phyloP scores from a whole-genome alignment of 2,113 vertebrate species.

The Pao palembangensis region DNA sequence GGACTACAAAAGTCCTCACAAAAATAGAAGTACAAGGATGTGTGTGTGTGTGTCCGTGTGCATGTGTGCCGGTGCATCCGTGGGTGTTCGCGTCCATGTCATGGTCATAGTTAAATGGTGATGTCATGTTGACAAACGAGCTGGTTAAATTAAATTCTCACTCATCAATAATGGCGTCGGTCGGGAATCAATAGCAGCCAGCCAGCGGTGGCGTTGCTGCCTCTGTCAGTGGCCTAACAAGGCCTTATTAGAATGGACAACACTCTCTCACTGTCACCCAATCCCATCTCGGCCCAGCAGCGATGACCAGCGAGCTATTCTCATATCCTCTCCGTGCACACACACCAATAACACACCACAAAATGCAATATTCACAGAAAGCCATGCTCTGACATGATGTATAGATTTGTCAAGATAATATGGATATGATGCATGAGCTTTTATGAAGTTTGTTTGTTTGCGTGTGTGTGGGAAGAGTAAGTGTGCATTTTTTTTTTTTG shows the following conservation, averaged over 20 bases:
- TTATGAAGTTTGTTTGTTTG: conserved; percentile 53
- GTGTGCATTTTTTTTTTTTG: conserved; percentile 2
- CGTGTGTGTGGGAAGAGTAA: conserved; percentile 3
- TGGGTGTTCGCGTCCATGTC: conserved; percentile 58
- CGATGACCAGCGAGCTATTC: conserved; percentile 15
- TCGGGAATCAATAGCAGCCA: conserved; percentile 72
- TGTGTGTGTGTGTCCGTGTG: conserved; percentile 11
- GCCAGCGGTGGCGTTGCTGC: conserved; percentile 64
- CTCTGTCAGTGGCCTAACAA: conserved; percentile 68
- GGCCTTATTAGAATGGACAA: conserved; percentile 68
- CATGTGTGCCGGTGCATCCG: conserved; percentile 31
- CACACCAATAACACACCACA: conserved; percentile 44
- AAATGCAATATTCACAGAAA: conserved; percentile 68
- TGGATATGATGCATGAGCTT: conserved; percentile 68
- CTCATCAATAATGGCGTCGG: conserved; percentile 76
- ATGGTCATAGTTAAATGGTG: conserved; percentile 70
- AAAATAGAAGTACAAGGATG: background rate
- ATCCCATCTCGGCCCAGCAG: conserved; percentile 31
- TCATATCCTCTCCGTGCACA: conserved; percentile 58
- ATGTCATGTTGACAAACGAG: conserved; percentile 79
- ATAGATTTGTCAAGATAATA: conserved; percentile 74
- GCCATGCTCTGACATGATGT: conserved; percentile 64
- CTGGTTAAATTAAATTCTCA: conserved; percentile 76
- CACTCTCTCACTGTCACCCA: conserved; percentile 53
- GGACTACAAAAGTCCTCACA: too few relatives aligned